Percentiles rank a stretch among this genome's conserved stretches.
These are phyloP conservation scores for Henricia sp. DNA, from an alignment of 53 echinoderm and acorn worm species.

Conservation along the genomic window DNA sequence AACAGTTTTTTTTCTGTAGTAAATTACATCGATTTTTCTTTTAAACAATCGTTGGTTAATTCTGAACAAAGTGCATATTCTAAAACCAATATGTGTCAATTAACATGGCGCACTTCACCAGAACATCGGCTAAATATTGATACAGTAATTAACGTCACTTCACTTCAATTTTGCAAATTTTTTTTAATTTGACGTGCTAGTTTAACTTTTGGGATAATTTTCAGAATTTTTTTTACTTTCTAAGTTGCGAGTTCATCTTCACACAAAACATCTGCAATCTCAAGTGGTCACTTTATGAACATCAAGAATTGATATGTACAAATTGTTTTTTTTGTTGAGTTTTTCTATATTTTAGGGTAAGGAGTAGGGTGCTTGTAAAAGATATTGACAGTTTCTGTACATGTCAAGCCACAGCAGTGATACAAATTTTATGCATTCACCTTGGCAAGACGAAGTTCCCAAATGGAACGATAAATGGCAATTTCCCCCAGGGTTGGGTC, in stretches of 20 bases:
- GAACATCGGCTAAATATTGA: neutral
- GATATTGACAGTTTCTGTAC: neutral
- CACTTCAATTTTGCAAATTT: too few relatives aligned
- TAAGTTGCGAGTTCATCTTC: neutral
- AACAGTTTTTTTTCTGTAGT: too few relatives aligned
- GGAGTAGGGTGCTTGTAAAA: too few relatives aligned
- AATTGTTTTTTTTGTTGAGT: neutral
- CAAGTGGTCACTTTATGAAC: too few relatives aligned
- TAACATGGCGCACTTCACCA: neutral
- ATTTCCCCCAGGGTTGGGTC: too few relatives aligned
- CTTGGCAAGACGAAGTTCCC: conserved; percentile 40
- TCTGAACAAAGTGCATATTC: neutral
- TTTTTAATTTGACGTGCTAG: neutral
- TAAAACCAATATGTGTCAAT: conserved; percentile 11
- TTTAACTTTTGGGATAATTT: neutral
- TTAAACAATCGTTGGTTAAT: neutral
- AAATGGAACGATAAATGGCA: conserved; percentile 6
- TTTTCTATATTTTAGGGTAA: neutral
- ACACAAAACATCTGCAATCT: neutral
- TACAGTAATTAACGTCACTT: too few relatives aligned
- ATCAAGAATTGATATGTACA: neutral
- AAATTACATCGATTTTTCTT: conserved; percentile 1
- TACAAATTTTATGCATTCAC: conserved; percentile 52
- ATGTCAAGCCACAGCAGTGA: conserved; percentile 1
- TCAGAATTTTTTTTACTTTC: neutral